phyloP scores from a whole-genome alignment of 2,113 vertebrate genomes.

The Proterorhinus semilunaris region DNA sequence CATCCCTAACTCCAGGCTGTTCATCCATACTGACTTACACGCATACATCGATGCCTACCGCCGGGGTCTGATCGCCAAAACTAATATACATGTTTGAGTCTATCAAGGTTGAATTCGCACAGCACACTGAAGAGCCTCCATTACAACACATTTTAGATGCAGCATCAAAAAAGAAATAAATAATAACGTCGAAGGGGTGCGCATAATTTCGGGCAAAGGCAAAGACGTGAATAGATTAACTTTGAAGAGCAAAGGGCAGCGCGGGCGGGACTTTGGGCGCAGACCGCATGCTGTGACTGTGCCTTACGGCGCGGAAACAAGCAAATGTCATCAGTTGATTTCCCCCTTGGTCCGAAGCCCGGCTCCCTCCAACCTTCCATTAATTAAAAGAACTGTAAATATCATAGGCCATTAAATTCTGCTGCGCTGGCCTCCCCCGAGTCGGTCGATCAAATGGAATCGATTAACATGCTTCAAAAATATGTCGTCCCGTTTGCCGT shows the following conservation, averaged over 20 bases:
- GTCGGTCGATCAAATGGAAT: conserved; percentile 3
- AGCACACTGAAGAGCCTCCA: not conserved
- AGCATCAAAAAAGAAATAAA: not conserved
- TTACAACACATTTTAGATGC: not conserved
- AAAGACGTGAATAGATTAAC: conserved; percentile 14
- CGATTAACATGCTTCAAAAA: conserved; percentile 21
- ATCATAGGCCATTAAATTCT: conserved; percentile 27
- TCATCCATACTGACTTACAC: no score
- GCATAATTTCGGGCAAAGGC: conserved; percentile 17
- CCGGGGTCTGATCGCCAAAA: no score
- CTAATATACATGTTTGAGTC: no score
- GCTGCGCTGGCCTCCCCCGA: conserved; percentile 4
- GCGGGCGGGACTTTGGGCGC: not conserved
- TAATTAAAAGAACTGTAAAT: conserved; percentile 45
- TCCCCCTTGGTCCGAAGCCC: conserved; percentile 26
- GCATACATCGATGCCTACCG: no score
- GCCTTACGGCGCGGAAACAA: conserved; percentile 12
- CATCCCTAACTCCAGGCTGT: no score
- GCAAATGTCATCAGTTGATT: conserved; percentile 41
- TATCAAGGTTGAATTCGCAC: no score
- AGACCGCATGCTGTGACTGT: not conserved
- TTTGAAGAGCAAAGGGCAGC: conserved; percentile 10
- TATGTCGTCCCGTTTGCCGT: not conserved
- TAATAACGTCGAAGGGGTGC: not conserved
- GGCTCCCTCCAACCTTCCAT: conserved; percentile 20